phyloP scores from a whole-genome alignment of 2,888 invertebrate species.

The Disparrhopalites patrizii region DNA sequence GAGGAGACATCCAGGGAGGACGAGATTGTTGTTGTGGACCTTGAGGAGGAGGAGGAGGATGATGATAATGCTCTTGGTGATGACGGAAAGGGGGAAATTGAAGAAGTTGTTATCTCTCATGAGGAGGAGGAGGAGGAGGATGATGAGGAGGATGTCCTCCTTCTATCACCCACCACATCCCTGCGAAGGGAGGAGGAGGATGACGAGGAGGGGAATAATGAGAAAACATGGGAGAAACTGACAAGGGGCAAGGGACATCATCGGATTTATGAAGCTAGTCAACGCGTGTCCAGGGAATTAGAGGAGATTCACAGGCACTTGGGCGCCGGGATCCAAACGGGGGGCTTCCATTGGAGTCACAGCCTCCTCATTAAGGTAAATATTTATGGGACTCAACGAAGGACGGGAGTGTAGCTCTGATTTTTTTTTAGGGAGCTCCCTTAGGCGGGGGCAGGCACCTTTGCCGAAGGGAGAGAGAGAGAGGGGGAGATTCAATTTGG shows the following conservation, averaged over 20 bases:
- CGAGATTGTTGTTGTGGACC: neutral
- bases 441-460: too few species aligned
- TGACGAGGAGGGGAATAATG: constrained; percentile 30
- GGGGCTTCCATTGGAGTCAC: constrained; percentile 90
- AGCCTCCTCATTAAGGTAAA: constrained; percentile 77
- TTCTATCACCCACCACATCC: too few species aligned
- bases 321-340: constrained; percentile 52
- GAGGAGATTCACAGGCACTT: constrained; percentile 45
- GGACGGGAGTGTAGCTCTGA: too few species aligned
- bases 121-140: too few species aligned
- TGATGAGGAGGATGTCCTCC: too few species aligned
- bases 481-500: too few species aligned
- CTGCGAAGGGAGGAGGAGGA: constrained; percentile 28
- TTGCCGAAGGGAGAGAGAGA: too few species aligned
- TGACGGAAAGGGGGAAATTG: too few species aligned
- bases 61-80: neutral
- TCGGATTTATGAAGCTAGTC: neutral
- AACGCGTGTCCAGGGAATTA: constrained; percentile 44
- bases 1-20: neutral
- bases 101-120: too few species aligned
- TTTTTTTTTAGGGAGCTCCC: too few species aligned
- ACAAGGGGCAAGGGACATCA: neutral
- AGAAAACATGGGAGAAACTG: neutral
- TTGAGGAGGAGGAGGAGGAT: constrained; percentile 22
- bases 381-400: too few species aligned